Base-by-base conservation (phyloP, 2,888 invertebrate species). In the Torymus aiolomorphi region DNA sequence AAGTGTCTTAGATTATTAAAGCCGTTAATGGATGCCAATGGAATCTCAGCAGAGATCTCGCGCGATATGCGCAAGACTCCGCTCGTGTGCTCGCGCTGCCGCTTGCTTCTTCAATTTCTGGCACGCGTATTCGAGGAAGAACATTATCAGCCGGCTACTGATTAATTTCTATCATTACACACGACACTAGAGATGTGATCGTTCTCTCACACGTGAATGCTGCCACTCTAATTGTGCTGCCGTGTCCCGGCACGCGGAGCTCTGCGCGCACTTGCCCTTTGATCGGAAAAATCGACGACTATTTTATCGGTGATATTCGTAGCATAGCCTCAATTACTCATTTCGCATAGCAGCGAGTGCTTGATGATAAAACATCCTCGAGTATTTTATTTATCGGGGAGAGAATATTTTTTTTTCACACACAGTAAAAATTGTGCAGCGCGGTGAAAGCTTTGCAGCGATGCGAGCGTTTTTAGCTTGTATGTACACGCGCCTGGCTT, bases 11-110 rank as follows among this genome's bases (percentile, higher is more conserved):
- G 31, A 71, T 74, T 70, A 75, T 79, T 71, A 79, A 79, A 65
- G 49, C 59, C 65, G 69, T 71, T 70, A 79, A 79, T 75, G 75
- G 70, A 79, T 49, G 11, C 59, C 61, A 49, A 76, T 70, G 69
- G 14, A 54, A 62, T 70, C 61, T 76, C 31, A 31, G 31, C 31
- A 31, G 31, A 31, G 31, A 31, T 31, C 59, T 24, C 2, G 16
- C 1, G 1, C 16, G 49, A 18, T 31, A 31, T 31, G 31, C n/a
- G 31, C 31, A 31, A 52, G 16, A 24, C 63, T 59, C 42, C 66
- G 16, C 20, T 3, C n/a, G 16, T 16, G 14, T 18, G 16, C 52
- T 10, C 24, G 24, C 24, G 24, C 24, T 8, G 20, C 16, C 31
- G 24, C 18, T 24, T 70, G 59, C 57, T 18, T 52, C 52, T 66